Base-by-base conservation (phyloP, 35 echinoderm and acorn worm species). In the Holothuria glaberrima region DNA sequence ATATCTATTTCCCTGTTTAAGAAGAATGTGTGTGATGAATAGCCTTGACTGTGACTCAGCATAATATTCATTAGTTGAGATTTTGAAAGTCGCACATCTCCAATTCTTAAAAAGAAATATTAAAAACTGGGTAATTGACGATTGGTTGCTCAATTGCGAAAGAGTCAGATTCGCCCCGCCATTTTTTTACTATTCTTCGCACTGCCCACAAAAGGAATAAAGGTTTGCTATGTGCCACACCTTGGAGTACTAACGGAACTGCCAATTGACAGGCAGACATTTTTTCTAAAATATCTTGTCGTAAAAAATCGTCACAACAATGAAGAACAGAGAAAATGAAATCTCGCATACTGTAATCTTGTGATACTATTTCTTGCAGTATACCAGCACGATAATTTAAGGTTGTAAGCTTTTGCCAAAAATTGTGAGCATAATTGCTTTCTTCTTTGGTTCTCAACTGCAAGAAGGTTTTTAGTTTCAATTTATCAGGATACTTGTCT, bases 261-360 rank as follows among this genome's bases (percentile, higher is more conserved):
- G 79, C 79, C 13, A 82, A 60, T 50, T 82, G 79, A 50, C 79
- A 82, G 2, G 79, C 79, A 48, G 79, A 82, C 38, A 82, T 38
- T 45, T 82, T 81, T 33, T 82, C 79, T 25, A 82, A 6, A 13
- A 82, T 60, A 58, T 82, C 48, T 32, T 82, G 79, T 58, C 30
- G 32, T 5, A 82, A 12, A 58, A 82, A 82, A 25, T 56, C n/a
- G 27, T 82, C 79, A 3, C 25, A 36, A 32, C 75, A 79, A 41
- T 79, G 75, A 19, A 79, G 6, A 20, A 79, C 41, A 41, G 14
- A 5, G 41, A 79, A 79, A 5, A 52, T 45, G 17, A 79, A 41
- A 24, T 79, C 75, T 4, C 75, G 14, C 75, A 52, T 52, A 79
- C 30, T 41, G 25, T 31, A 35, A 70, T 70, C 25, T 4, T 32